These are phyloP conservation scores for Chloroclysta siterata DNA, from an alignment of 2,888 invertebrate species.

Conservation along the genomic window DNA sequence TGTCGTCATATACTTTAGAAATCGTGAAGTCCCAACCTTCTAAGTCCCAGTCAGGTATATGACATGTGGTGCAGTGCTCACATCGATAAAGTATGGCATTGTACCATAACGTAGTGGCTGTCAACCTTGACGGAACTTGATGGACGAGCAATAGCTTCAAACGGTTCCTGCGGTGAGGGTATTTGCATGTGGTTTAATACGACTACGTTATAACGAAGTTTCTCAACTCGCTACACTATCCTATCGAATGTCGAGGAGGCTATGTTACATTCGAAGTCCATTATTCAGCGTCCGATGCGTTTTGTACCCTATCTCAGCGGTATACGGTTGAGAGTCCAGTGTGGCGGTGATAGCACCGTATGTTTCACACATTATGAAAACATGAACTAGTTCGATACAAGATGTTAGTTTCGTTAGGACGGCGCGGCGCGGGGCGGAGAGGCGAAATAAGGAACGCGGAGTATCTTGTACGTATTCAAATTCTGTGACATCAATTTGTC, in stretches of 20 bases:
- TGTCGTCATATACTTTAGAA: too few species aligned
- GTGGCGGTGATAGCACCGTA: slow-evolving; percentile 47
- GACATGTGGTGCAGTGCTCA: neutral
- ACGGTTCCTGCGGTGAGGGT: neutral
- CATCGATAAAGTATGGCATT: neutral
- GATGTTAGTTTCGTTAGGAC: slow-evolving; percentile 32
- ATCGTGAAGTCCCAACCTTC: too few species aligned
- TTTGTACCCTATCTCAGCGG: neutral
- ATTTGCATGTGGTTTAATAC: slow-evolving; percentile 3
- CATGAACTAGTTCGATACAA: slow-evolving; percentile 64
- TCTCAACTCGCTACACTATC: slow-evolving; percentile 52
- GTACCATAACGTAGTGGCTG: neutral
- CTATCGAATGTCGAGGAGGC: slow-evolving; percentile 53
- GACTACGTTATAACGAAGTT: slow-evolving; percentile 33
- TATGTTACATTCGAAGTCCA: slow-evolving; percentile 39
- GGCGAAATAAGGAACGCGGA: neutral
- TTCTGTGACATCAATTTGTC: too few species aligned
- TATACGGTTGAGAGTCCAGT: slow-evolving; percentile 12
- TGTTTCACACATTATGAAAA: slow-evolving; percentile 67
- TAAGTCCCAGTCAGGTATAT: neutral
- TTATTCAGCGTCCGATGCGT: neutral
- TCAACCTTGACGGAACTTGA: slow-evolving; percentile 2
- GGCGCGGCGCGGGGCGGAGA: neutral
- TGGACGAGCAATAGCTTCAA: neutral
- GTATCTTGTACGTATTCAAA: neutral